Base-by-base conservation (phyloP, 1,140 invertebrate species). In the Brachionus sp. region DNA sequence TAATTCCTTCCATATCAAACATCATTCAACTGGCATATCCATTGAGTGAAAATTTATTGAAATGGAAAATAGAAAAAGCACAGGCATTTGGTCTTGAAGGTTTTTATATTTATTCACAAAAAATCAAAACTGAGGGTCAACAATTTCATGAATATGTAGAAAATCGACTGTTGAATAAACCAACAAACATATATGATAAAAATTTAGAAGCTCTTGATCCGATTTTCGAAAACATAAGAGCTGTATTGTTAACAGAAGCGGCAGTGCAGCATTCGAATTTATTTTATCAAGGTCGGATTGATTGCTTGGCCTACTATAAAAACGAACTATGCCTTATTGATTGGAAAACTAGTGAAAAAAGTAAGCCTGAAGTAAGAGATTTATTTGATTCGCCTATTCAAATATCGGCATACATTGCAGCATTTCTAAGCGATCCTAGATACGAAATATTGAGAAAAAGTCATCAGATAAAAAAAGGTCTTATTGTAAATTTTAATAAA, bases 331-430 rank as follows among this genome's bases (percentile, higher is more conserved):
- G 77, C n/a, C 42, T 80, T 6, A 62, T 80, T 25, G 77, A 80
- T 37, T 80, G 77, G 77, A 80, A 80, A 16, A 37, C n/a, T 62
- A 80, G 77, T 25, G 77, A 80, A 66, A 80, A 80, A 62, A 23
- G 13, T 5, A 80, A 80, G 19, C 46, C 77, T 1, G 33, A 57
- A 16, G 19, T 62, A 6, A 66, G 57, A 80, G 77, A 80, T 80
- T 39, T 80, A 16, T 80, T 39, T 19, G 77, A 80, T 42, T 35
- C 13, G 13, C 77, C 77, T 13, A 19, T 80, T 29, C 77, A 80
- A 29, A 39, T 80, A 42, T 57, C 77, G 9, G 77, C 77, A 12
- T 80, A 80, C 35, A 80, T 66, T 25, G 77, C 46, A 13, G 77
- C 77, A n/a, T 66, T 62, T 80, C 29, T 80, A n/a, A 66, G 35